A percentile compares a stretch with the other conserved stretches of the same genome.
Conservation (phyloP, 2,888 invertebrate genomes). For the Lamproptera curius region DNA sequence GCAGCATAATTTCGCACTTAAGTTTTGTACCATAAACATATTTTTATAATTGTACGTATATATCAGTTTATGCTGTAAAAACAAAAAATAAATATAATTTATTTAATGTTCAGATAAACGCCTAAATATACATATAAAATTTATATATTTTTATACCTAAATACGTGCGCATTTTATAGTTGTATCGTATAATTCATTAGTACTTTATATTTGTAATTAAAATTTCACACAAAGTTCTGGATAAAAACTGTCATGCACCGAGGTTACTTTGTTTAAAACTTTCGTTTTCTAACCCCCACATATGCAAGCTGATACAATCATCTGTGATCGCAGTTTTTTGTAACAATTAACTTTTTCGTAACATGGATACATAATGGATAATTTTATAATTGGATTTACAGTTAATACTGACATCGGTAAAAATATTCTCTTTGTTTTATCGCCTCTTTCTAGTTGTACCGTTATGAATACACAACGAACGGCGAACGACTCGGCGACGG, state of each 20-base stretch:
- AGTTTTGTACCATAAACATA: no score
- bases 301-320: conserved; percentile 42
- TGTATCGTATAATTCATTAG: no score
- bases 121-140: no score
- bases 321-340: conserved; percentile 22
- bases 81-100: no score
- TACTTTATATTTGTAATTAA: no score
- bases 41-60: no score
- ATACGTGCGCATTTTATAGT: no score
- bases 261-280: conserved; percentile 52
- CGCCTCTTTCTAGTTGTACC: conserved; percentile 9
- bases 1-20: background rate
- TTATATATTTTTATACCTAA: no score
- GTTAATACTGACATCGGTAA: conserved; percentile 3
- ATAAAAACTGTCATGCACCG: conserved; percentile 56
- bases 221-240: conserved; percentile 61
- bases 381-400: conserved; percentile 20
- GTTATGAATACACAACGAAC: conserved; percentile 13
- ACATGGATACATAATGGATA: conserved; percentile 10
- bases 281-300: conserved; percentile 55
- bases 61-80: no score
- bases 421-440: conserved; percentile 9
- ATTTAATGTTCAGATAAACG: no score
- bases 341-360: conserved; percentile 14
- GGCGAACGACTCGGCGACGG: conserved; percentile 4